Evolutionary conservation across 2,888 invertebrate species (phyloP), one percentile per base, ranked within the genome.

Genomic region (Octodonta nipae): DNA sequence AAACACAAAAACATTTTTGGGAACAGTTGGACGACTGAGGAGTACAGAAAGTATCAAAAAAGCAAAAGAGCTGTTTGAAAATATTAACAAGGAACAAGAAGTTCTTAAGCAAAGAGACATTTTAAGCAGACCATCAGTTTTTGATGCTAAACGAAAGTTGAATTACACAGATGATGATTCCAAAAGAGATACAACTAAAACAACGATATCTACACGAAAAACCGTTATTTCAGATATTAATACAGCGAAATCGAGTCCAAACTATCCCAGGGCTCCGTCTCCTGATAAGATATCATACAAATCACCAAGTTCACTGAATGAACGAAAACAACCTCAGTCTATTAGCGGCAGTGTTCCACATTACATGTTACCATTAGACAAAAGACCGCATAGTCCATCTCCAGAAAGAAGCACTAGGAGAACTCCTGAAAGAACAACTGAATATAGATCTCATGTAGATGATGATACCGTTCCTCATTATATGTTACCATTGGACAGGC

Each of bases 51-150:
- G 73, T n/a, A 74, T 79, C 1, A 70, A 73, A 30, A 73, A 74
- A 56, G 79, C 80, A 1, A 79, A 78, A 56, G 74, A 72, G 24
- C 54, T 79, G 20, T 79, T 79, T 57, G 79, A 80, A 61, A 77
- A 70, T 39, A 72, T 74, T 40, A 36, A 34, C 15, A 62, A 65
- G 41, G 48, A 50, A 13, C 48, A 50, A 37, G 51, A 46, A 30
- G 2, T n/a, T n/a, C n/a, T n/a, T n/a, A n/a, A n/a, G n/a, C n/a
- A n/a, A n/a, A n/a, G n/a, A n/a, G n/a, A n/a, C n/a, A n/a, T n/a
- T n/a, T n/a, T n/a, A n/a, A n/a, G n/a, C n/a, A n/a, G n/a, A n/a
- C n/a, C n/a, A n/a, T n/a, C n/a, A n/a, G n/a, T n/a, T n/a, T n/a
- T n/a, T n/a, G n/a, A n/a, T n/a, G n/a, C n/a, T n/a, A n/a, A n/a